phyloP scores from a whole-genome alignment of 2,797 vertebrate species.

The Bovichtus variegatus region DNA sequence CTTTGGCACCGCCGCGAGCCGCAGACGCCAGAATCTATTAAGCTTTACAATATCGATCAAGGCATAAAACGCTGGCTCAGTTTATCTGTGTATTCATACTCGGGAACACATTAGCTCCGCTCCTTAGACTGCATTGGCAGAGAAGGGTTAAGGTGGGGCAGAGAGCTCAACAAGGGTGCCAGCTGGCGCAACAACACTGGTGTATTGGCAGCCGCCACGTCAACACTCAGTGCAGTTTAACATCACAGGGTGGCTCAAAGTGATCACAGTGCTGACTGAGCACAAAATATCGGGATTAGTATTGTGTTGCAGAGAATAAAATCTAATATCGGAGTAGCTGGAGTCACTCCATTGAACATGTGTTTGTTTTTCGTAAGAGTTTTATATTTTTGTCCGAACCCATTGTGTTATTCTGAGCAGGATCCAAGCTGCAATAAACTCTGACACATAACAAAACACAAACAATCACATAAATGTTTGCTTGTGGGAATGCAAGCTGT shows the following conservation, averaged over 20 bases:
- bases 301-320: conserved; percentile 22
- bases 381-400: neutral
- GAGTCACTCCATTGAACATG: neutral
- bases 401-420: conserved; percentile 26
- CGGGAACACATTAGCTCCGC: conserved; percentile 15
- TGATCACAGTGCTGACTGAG: conserved; percentile 63
- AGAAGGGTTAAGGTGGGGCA: conserved; percentile 65
- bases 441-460: conserved; percentile 20
- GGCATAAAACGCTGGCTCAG: conserved; percentile 12
- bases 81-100: conserved; percentile 7
- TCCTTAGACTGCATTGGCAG: conserved; percentile 24
- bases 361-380: conserved; percentile 4
- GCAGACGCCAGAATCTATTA: neutral
- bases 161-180: conserved; percentile 46
- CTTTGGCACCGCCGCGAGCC: neutral
- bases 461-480: conserved; percentile 40
- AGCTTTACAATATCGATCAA: neutral
- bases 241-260: conserved; percentile 44
- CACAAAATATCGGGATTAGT: conserved; percentile 24
- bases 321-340: conserved; percentile 1
- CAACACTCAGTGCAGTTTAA: conserved; percentile 63
- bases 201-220: conserved; percentile 77
- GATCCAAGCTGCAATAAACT: conserved; percentile 36
- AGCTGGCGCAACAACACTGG: conserved; percentile 54
- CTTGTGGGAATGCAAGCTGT: conserved; percentile 11